A percentile compares a stretch with the other conserved stretches of the same genome.
Conservation (phyloP, 2,113 vertebrate species). For the Pao palembangensis region DNA sequence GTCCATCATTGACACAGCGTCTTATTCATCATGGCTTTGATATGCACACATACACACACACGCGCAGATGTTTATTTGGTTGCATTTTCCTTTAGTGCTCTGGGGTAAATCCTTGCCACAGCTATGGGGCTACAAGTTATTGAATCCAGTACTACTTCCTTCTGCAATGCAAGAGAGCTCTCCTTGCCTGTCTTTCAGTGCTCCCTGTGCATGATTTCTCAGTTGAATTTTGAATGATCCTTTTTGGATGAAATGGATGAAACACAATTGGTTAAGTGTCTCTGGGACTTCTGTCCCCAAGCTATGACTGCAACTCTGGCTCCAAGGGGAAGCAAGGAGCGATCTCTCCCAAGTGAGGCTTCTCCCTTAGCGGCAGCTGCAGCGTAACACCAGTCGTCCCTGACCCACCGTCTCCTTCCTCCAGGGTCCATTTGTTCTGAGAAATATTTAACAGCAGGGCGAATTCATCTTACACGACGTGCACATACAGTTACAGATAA, state of each 20-base stretch:
- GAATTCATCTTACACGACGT: slow-evolving; percentile 76
- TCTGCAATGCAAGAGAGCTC: slow-evolving; percentile 7
- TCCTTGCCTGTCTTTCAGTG: slow-evolving; percentile 39
- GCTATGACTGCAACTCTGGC: slow-evolving; percentile 51
- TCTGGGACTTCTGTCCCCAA: slow-evolving; percentile 68
- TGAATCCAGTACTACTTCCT: slow-evolving; percentile 14
- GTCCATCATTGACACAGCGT: slow-evolving; percentile 74
- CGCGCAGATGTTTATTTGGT: slow-evolving; percentile 58
- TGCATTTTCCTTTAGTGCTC: slow-evolving; percentile 23
- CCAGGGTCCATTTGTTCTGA: slow-evolving; percentile 81
- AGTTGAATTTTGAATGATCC: slow-evolving; percentile 76
- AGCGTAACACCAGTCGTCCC: slow-evolving; percentile 23
- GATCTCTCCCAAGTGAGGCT: slow-evolving; percentile 54
- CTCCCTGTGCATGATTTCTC: slow-evolving; percentile 26
- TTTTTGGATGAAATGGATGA: slow-evolving; percentile 69
- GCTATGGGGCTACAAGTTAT: slow-evolving; percentile 50
- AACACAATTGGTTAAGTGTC: slow-evolving; percentile 71
- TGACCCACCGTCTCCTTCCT: slow-evolving; percentile 51
- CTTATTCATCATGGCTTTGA: slow-evolving; percentile 73
- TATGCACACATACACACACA: slow-evolving; percentile 25
- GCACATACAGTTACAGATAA: slow-evolving; percentile 52
- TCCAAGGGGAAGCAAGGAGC: slow-evolving; percentile 20
- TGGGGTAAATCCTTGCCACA: slow-evolving; percentile 42
- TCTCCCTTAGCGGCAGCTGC: slow-evolving; percentile 46
- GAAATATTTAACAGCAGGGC: slow-evolving; percentile 83